Evolutionary conservation across 2,113 vertebrate species (phyloP).

Genomic region (Mixornis gularis): DNA sequence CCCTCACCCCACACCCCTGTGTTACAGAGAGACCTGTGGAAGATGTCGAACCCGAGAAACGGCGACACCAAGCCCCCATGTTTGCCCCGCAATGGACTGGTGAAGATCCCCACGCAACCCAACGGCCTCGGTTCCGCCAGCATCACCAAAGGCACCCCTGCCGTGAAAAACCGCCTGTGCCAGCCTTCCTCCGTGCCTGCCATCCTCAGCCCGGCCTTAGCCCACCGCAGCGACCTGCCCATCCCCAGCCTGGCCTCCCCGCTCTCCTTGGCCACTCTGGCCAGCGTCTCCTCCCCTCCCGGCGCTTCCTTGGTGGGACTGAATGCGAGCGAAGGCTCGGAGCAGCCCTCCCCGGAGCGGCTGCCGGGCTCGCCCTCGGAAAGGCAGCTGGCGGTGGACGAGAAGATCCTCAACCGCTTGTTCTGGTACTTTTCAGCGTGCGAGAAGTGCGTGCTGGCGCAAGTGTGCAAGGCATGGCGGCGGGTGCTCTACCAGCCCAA

Average conservation of each 20-base stretch:
- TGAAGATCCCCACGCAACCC: conserved; percentile 92
- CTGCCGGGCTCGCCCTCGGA: conserved; percentile 75
- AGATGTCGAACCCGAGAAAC: conserved; percentile 77
- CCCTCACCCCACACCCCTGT: neutral
- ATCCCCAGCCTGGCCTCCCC: conserved; percentile 80
- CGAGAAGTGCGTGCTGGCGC: conserved; percentile 91
- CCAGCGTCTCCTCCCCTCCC: conserved; percentile 69
- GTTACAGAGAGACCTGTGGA: conserved; percentile 67
- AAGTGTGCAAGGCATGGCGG: conserved; percentile 96
- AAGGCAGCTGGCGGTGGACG: conserved; percentile 87
- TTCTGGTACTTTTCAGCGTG: conserved; percentile 97
- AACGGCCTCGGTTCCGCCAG: conserved; percentile 93
- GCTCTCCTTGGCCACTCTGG: conserved; percentile 69
- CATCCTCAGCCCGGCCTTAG: conserved; percentile 80
- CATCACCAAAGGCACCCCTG: conserved; percentile 98
- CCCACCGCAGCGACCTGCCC: conserved; percentile 80
- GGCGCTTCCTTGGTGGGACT: conserved; percentile 69
- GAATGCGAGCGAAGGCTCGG: conserved; percentile 67
- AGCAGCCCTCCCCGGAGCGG: conserved; percentile 71
- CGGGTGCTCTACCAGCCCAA: conserved; percentile 97
- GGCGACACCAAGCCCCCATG: conserved; percentile 93
- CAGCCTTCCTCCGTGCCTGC: conserved; percentile 91
- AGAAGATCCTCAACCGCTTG: conserved; percentile 94
- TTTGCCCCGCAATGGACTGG: conserved; percentile 92
- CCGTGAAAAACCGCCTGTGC: conserved; percentile 95